These are phyloP conservation scores for Periplaneta americana DNA, from an alignment of 1,140 invertebrate species.

Conservation along the genomic window DNA sequence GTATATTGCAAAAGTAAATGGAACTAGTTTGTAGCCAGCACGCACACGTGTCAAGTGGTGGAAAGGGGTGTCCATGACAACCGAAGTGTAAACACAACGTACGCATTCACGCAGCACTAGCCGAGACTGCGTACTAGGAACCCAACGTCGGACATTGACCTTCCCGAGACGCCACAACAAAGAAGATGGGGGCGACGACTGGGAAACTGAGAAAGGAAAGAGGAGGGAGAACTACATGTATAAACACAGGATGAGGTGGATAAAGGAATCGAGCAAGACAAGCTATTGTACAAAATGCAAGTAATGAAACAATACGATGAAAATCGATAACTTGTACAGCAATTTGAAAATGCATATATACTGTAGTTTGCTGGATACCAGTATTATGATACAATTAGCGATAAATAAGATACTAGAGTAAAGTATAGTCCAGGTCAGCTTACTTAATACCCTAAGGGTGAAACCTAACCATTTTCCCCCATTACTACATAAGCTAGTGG, in stretches of 20 bases:
- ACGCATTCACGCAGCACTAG: not conserved
- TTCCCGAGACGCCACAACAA: slow-evolving; percentile 16
- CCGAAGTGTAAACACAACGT: not conserved
- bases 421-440: no score
- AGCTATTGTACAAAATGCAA: no score
- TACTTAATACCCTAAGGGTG: no score
- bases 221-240: slow-evolving; percentile 3
- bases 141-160: not conserved
- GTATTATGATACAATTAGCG: no score
- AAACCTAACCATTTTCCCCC: no score
- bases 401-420: no score
- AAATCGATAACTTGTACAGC: no score
- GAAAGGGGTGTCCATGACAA: not conserved
- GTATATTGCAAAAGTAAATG: not conserved
- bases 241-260: not conserved
- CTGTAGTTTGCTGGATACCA: no score
- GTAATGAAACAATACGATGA: no score
- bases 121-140: not conserved
- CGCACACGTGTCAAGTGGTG: not conserved
- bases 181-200: slow-evolving; percentile 14
- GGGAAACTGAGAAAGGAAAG: not conserved
- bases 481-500: no score
- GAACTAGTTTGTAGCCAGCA: not conserved
- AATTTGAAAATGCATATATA: no score
- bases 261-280: not conserved